Evolutionary conservation across 1,140 invertebrate genomes (phyloP), one percentile per base, ranked within the genome.

Genomic region (Tetramorium simillimum): DNA sequence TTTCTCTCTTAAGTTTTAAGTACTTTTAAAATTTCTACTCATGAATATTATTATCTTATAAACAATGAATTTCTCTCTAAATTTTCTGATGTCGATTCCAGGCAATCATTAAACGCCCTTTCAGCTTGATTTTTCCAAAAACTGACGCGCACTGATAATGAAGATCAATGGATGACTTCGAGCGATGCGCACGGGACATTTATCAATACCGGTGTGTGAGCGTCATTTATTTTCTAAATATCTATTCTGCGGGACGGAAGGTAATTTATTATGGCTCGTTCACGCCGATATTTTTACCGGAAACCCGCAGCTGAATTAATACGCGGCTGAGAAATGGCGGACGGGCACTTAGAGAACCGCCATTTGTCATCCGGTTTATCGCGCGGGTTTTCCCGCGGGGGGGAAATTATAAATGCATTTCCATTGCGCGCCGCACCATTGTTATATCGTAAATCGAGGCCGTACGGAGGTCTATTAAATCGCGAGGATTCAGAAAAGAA

Each of bases 391-490:
- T 53, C 69, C 37, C 62, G 49, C 24, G 5, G 46, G 40, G n/a
- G 24, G 37, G 14, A n/a, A 53, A 88, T 81, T 73, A 70, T 70
- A 75, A 75, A 88, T 69, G 46, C 86, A 56, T 46, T 82, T 84
- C 69, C 63, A 82, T 81, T 85, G 56, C 67, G 77, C 86, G 67
- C 49, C 53, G 69, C 24, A 40, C 80, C 12, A 89, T 89, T 88
- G 86, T 89, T 89, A 10, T 70, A 40, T 63, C 53, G 65, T 37
- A 76, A 88, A 88, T 88, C 80, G 86, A 70, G 86, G 86, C 81
- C 86, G 63, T 46, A 24, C 14, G 81, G 60, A 46, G 65, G 40
- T 14, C 65, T 69, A 72, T 77, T 77, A 76, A 77, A 88, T 85
- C 72, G 49, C 43, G 49, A 60, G 65, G 81, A 72, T 70, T 72